phyloP scores from a whole-genome alignment of 1,140 invertebrate species.

The Euwallacea fornicatus region DNA sequence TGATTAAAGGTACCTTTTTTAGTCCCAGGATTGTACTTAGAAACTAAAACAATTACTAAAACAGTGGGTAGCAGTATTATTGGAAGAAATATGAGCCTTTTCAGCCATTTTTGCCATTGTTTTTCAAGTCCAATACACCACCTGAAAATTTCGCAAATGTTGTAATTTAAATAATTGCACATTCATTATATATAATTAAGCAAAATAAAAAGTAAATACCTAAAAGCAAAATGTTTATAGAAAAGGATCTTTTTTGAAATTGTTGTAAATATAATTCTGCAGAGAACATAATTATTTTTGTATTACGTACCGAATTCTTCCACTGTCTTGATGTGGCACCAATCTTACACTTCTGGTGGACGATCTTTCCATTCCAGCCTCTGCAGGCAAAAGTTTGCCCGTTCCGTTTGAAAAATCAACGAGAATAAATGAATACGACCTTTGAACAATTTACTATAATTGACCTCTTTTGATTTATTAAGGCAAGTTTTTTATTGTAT shows the following conservation, averaged over 20 bases:
- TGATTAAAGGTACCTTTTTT: no score
- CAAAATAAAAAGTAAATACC: not conserved
- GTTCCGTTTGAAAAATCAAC: conserved; percentile 25
- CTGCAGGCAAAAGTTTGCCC: not conserved
- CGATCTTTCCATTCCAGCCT: conserved; percentile 30
- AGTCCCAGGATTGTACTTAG: conserved; percentile 8
- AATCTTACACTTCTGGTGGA: conserved; percentile 36
- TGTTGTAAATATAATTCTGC: no score
- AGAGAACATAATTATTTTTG: no score
- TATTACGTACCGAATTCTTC: conserved; percentile 39
- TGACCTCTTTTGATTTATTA: conserved; percentile 48
- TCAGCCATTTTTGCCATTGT: conserved; percentile 46
- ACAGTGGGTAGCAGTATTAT: conserved; percentile 43
- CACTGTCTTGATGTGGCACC: conserved; percentile 35
- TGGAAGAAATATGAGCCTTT: conserved; percentile 46
- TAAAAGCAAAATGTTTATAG: no score
- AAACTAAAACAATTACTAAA: conserved; percentile 39
- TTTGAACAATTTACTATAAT: conserved; percentile 44
- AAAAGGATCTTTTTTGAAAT: no score
- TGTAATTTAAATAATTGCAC: conserved; percentile 5
- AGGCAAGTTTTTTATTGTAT: not conserved
- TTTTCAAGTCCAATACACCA: conserved; percentile 49
- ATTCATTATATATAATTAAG: not conserved
- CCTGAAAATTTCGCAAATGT: conserved; percentile 37
- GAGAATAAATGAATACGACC: conserved; percentile 46